Percentiles rank a stretch among this genome's conserved stretches.
Evolutionary conservation across 1,140 invertebrate genomes (phyloP).

Genomic region (Macrobrachium rosenbergii): DNA sequence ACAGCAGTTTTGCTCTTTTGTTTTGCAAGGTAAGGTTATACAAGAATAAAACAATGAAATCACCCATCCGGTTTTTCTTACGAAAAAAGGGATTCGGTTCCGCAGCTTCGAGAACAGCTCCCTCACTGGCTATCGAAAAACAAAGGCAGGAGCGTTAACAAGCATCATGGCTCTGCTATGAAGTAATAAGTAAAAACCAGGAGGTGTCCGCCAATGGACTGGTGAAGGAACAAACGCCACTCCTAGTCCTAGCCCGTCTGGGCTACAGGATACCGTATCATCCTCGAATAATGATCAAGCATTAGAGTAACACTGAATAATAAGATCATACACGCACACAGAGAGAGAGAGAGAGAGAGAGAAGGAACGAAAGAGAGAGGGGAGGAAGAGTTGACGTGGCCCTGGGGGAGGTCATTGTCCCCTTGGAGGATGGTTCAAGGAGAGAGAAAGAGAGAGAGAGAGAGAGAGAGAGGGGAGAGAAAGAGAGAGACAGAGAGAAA

Average conservation of each 20-base stretch:
- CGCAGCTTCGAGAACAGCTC: no score
- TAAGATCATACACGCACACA: conserved; percentile 7
- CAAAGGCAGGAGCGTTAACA: no score
- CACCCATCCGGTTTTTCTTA: no score
- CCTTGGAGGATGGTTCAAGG: conserved; percentile 47
- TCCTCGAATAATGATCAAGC: not conserved
- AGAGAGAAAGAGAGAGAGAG: not conserved
- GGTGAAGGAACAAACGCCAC: not conserved
- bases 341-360: conserved; percentile 69
- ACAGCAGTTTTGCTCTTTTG: no score
- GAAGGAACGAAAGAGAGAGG: conserved; percentile 77
- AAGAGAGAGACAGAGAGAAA: not conserved
- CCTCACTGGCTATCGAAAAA: no score
- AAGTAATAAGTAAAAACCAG: no score
- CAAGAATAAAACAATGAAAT: no score
- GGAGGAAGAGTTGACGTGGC: conserved; percentile 50
- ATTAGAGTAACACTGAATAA: not conserved
- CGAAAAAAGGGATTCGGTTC: no score
- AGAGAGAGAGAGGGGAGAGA: not conserved
- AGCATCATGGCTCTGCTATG: no score
- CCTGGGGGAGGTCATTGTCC: conserved; percentile 54
- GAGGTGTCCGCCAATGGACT: no score
- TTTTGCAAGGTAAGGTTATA: no score
- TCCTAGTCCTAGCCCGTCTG: not conserved
- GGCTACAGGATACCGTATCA: no score